Evolutionary conservation across 2,888 invertebrate genomes (phyloP).

Genomic region (Bellardia bayeri): DNA sequence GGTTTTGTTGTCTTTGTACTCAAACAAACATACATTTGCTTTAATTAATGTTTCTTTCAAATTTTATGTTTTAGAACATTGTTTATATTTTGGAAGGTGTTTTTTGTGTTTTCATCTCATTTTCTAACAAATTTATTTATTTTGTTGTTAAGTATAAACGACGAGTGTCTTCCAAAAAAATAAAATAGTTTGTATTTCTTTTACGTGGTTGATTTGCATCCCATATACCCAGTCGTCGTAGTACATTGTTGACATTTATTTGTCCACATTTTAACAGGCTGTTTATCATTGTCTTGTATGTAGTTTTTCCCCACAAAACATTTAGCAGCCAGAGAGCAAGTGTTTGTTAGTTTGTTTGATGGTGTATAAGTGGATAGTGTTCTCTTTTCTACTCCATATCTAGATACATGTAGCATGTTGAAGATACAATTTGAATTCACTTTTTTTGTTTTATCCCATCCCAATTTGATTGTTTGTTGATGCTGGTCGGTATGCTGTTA

Average conservation of each 20-base stretch:
- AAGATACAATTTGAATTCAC: slow-evolving; percentile 36
- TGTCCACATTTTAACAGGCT: slow-evolving; percentile 72
- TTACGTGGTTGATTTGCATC: slow-evolving; percentile 62
- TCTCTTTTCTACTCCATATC: slow-evolving; percentile 58
- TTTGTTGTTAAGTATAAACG: not conserved
- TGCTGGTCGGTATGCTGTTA: slow-evolving; percentile 45
- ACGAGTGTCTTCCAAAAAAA: slow-evolving; percentile 16
- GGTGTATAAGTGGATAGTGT: slow-evolving; percentile 19
- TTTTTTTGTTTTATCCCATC: slow-evolving; percentile 1
- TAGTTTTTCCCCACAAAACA: slow-evolving; percentile 6
- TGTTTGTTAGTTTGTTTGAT: slow-evolving; percentile 16
- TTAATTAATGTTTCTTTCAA: slow-evolving; percentile 58
- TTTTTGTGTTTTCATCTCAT: slow-evolving; percentile 19
- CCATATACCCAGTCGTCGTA: slow-evolving; percentile 38
- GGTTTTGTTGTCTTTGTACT: no score
- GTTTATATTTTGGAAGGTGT: slow-evolving; percentile 45
- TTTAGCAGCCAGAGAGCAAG: not conserved
- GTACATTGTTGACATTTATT: slow-evolving; percentile 69
- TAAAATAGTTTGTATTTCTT: slow-evolving; percentile 21
- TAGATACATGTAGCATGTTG: slow-evolving; percentile 42
- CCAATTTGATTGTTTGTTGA: slow-evolving; percentile 23
- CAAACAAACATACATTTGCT: not conserved
- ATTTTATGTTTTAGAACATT: slow-evolving; percentile 47
- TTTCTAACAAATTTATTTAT: slow-evolving; percentile 34
- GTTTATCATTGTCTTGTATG: slow-evolving; percentile 69